Evolutionary conservation across 2,888 invertebrate species (phyloP), one percentile per base, ranked within the genome.

Genomic region (Linnaemya vulpina): DNA sequence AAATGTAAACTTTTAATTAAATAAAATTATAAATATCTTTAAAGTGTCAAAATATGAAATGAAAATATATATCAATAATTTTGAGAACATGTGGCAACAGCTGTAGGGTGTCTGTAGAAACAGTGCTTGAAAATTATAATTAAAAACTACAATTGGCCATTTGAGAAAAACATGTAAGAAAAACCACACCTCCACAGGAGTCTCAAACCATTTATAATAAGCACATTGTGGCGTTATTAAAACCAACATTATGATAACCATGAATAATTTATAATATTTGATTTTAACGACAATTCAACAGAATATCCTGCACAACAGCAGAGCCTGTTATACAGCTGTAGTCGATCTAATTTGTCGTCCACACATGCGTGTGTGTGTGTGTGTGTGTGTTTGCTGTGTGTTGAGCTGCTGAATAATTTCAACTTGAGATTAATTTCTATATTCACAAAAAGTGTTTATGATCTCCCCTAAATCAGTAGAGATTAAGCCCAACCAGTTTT

Each of bases 161-260:
- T 63, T n/a, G n/a, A n/a, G 60, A 70, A 51, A 77, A 71, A 63
- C 77, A 62, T 70, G 68, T 81, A 63, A 77, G 78, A 55, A 81
- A 81, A 70, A 81, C 81, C 81, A 81, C 81, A 85, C 81, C 81
- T 81, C 81, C 81, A 55, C 80, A 78, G 81, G 78, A 81, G 81
- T 74, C 65, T 35, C 15, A 46, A 40, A 40, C 17, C 17, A 7
- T 13, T 53, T 30, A 40, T 82, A 63, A 53, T 51, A 35, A 30
- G n/a, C 35, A 63, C n/a, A 25, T 49, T 53, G 53, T 30, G 20
- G 25, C 43, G 43, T 15, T 38, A 30, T 13, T 11, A 46, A 46
- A 62, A 62, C 22, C n/a, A 15, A 46, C 13, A 68, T 63, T 63
- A 81, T 63, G 35, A 65, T 60, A 60, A 55, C 53, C 22, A 73